A percentile compares a stretch with the other conserved stretches of the same genome.
phyloP scores from a whole-genome alignment of 2,888 invertebrate species.

The Prenolepis imparis region DNA sequence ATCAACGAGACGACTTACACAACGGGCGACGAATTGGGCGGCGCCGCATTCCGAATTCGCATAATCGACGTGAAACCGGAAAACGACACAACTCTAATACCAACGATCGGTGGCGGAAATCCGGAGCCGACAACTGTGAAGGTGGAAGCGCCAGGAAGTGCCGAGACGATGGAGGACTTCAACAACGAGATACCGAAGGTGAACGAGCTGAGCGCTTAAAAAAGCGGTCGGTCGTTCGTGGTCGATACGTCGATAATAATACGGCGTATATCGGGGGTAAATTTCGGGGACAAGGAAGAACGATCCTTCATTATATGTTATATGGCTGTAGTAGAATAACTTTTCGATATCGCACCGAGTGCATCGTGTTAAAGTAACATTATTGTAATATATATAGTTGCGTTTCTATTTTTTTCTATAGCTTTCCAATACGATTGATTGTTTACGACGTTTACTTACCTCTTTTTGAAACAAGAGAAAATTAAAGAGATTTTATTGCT shows the following conservation, averaged over 20 bases:
- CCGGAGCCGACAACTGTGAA: slow-evolving; percentile 61
- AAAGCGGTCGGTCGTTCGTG: not conserved
- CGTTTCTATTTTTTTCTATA: slow-evolving; percentile 35
- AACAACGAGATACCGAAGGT: slow-evolving; percentile 84
- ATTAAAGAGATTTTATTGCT: not conserved
- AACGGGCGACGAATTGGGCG: slow-evolving; percentile 84
- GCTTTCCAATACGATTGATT: slow-evolving; percentile 20
- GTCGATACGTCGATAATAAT: not conserved
- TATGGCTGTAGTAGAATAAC: slow-evolving; percentile 43
- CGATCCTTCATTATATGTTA: slow-evolving; percentile 10
- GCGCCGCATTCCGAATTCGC: slow-evolving; percentile 86
- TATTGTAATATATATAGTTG: slow-evolving; percentile 51
- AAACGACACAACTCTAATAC: slow-evolving; percentile 73
- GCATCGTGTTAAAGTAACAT: slow-evolving; percentile 28
- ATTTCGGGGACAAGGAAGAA: not conserved
- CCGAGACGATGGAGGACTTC: slow-evolving; percentile 83
- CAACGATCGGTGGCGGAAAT: slow-evolving; percentile 56
- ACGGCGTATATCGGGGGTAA: not conserved
- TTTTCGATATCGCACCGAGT: slow-evolving; percentile 18
- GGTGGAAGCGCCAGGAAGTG: slow-evolving; percentile 71
- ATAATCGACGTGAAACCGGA: slow-evolving; percentile 87
- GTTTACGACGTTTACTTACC: slow-evolving; percentile 18
- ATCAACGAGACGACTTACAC: slow-evolving; percentile 88
- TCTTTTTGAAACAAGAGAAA: not conserved
- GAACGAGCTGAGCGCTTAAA: slow-evolving; percentile 80